Evolutionary conservation across 2,888 invertebrate genomes (phyloP), one percentile per base, ranked within the genome.

Genomic region (Abrostola triplasia): DNA sequence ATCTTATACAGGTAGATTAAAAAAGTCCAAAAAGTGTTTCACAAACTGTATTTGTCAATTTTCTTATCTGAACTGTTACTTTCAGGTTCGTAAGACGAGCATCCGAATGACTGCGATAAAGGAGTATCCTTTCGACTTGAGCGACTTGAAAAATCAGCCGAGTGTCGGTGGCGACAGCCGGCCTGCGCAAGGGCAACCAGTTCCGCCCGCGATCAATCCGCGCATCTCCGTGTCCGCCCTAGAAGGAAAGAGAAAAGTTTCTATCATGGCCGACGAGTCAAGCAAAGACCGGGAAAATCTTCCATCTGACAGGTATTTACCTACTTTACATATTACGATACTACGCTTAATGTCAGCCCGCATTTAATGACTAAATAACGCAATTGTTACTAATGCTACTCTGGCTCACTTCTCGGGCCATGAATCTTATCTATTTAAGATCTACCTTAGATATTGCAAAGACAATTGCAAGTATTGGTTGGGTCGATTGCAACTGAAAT

Each of bases 201-300:
- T 65, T 36, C 67, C 67, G 38, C 70, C 68, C 13, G 67, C 70
- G 4, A 72, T 59, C 44, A 73, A 64, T 48, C 59, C 44, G 12
- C 73, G 70, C 9, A 11, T 64, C 78, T 81, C 86, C 36, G 76
- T 77, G 0, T 76, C 86, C 12, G 82, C 85, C 5, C 81, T 84
- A 10, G 92, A 92, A 72, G 95, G 95, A 58, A 95, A 95, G 72
- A 91, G 96, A 64, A 95, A 95, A 85, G 96, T 96, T 11, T 96
- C 96, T 80, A 96, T 96, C 69, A 95, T 95, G 88, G 95, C 96
- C 6, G 95, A 96, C 83, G 95, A 85, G 76, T 87, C 86, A 12
- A 94, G 95, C 74, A 95, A 95, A 69, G 96, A 95, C 50, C 95
- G 96, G 67, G 97, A 97, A 83, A 96, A 97, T 87, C 90, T 94